phyloP scores from a whole-genome alignment of 2,113 vertebrate species.

The Oreochromis spilurus region DNA sequence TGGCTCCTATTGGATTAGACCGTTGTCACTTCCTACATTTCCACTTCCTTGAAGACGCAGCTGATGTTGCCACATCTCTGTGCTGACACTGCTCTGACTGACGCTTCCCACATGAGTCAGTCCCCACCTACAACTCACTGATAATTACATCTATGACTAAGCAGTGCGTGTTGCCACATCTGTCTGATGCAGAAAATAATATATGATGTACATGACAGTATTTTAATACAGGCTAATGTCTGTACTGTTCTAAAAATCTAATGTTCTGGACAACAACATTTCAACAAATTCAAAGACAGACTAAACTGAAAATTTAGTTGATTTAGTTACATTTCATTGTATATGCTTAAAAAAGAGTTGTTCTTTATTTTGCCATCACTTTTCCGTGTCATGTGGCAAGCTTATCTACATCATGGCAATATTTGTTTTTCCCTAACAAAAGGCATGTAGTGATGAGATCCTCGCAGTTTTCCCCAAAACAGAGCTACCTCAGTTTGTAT shows the following conservation, averaged over 20 bases:
- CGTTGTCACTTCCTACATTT: slow-evolving; percentile 1
- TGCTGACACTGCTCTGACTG: slow-evolving; percentile 3
- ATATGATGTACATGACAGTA: background rate
- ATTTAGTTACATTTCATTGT: background rate
- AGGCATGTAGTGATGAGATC: background rate
- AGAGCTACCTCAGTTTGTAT: background rate
- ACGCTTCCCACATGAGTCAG: slow-evolving; percentile 32
- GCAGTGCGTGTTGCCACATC: background rate
- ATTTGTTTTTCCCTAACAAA: background rate
- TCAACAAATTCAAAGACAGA: background rate
- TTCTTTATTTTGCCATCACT: background rate
- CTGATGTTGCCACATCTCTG: slow-evolving; percentile 17
- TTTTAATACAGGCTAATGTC: background rate
- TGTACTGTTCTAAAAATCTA: background rate
- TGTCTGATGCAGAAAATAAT: background rate
- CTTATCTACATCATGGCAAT: background rate
- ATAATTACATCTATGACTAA: slow-evolving; percentile 14
- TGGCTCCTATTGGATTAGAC: background rate
- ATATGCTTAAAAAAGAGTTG: background rate
- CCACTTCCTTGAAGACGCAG: background rate
- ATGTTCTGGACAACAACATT: background rate
- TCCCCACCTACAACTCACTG: background rate
- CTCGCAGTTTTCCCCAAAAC: background rate
- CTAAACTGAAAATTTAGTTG: background rate
- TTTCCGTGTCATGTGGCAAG: background rate